These are phyloP conservation scores for Oceanodroma leucorhoa DNA, from an alignment of 2,797 vertebrate species.

Conservation along the genomic window DNA sequence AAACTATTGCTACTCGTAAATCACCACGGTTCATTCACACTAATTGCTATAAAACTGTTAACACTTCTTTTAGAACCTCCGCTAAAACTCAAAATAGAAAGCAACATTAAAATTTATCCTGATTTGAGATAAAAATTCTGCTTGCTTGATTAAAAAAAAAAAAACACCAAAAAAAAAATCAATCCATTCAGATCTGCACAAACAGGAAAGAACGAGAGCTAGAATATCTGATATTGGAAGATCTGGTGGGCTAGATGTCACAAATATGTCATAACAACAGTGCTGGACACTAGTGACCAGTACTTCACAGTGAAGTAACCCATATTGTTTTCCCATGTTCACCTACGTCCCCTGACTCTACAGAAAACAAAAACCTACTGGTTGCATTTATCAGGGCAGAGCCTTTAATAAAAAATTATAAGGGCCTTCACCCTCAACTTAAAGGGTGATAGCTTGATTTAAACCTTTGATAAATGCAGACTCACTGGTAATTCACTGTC, in stretches of 20 bases:
- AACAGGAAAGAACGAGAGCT: neutral
- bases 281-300: neutral
- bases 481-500: neutral
- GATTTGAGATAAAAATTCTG: neutral
- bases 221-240: neutral
- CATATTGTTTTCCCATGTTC: neutral
- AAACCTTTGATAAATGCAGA: neutral
- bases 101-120: neutral
- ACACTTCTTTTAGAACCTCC: neutral
- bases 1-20: neutral
- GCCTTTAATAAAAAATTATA: neutral
- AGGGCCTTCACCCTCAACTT: neutral
- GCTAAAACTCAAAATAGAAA: neutral
- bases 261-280: neutral
- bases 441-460: neutral
- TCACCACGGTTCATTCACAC: neutral
- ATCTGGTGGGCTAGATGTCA: neutral
- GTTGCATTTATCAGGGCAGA: neutral
- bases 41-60: neutral
- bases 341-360: rapidly evolving
- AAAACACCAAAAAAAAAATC: neutral
- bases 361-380: neutral
- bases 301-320: neutral
- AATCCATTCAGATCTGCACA: neutral
- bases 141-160: neutral